A percentile compares a stretch with the other conserved stretches of the same genome.
Conservation (phyloP, 2,797 vertebrate species). For the Poecilia gillii region DNA sequence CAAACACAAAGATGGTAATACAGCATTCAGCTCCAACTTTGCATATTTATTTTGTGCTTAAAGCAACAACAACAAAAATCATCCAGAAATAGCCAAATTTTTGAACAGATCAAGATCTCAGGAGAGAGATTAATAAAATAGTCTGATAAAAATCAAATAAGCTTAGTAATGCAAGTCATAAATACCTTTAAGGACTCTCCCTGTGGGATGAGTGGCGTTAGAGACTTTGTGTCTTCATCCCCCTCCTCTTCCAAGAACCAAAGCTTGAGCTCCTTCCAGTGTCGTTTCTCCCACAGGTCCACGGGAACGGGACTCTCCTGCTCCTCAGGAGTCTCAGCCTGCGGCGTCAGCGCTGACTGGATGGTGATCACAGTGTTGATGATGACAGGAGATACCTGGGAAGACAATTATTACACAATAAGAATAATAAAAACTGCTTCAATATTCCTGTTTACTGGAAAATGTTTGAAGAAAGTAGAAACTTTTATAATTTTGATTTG, state of each 20-base stretch:
- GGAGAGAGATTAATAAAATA: background rate
- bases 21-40: background rate
- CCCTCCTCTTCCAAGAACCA: slow-evolving; percentile 96
- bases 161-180: background rate
- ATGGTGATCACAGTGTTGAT: slow-evolving; percentile 98
- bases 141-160: background rate
- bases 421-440: background rate
- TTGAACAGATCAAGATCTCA: background rate
- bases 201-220: slow-evolving; percentile 81
- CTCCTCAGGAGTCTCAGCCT: slow-evolving; percentile 84
- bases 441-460: background rate
- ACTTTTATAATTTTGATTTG: slow-evolving; percentile 1
- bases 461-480: background rate
- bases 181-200: slow-evolving; percentile 88
- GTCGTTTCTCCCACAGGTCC: slow-evolving; percentile 88
- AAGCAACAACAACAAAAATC: background rate
- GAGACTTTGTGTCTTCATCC: slow-evolving; percentile 75
- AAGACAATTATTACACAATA: slow-evolving; percentile 22
- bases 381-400: slow-evolving; percentile 96
- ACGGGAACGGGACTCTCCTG: slow-evolving; percentile 82
- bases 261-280: slow-evolving; percentile 89
- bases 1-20: slow-evolving; percentile 47
- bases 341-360: slow-evolving; percentile 89
- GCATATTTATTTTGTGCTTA: background rate
- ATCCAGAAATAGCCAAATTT: background rate